Evolutionary conservation across 2,113 vertebrate species (phyloP).

Genomic region (Ia io): DNA sequence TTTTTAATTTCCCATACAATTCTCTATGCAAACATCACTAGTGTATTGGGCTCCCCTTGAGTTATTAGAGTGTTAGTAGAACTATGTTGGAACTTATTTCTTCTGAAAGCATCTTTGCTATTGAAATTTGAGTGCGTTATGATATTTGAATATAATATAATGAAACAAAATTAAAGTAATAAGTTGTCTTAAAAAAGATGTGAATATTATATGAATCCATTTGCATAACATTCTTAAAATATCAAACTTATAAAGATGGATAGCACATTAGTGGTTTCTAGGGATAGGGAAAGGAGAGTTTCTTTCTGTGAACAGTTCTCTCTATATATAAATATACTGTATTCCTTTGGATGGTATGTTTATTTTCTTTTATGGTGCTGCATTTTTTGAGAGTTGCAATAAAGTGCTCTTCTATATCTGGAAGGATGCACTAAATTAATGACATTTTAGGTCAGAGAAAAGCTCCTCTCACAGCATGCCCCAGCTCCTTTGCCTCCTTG

Average conservation of each 20-base stretch:
- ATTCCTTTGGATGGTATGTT: neutral
- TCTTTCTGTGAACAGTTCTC: neutral
- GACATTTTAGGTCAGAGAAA: neutral
- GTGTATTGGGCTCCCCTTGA: neutral
- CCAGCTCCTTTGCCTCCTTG: neutral
- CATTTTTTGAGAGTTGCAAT: neutral
- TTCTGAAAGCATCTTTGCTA: conserved; percentile 14
- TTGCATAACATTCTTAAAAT: neutral
- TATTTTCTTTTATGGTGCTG: neutral
- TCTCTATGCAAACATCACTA: neutral
- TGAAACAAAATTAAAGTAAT: neutral
- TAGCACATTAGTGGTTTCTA: neutral
- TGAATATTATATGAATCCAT: neutral
- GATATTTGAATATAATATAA: conserved; percentile 15
- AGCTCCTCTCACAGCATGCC: neutral
- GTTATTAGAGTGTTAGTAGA: neutral
- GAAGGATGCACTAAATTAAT: neutral
- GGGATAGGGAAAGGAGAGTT: neutral
- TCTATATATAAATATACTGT: neutral
- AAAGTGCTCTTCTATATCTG: neutral
- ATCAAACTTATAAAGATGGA: neutral
- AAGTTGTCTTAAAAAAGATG: conserved; percentile 83
- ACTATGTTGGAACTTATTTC: neutral
- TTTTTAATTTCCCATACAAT: neutral
- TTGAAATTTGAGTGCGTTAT: conserved; percentile 13